A percentile compares a stretch with the other conserved stretches of the same genome.
phyloP scores from a whole-genome alignment of 2,797 vertebrate species.

The Sebastes cheni region DNA sequence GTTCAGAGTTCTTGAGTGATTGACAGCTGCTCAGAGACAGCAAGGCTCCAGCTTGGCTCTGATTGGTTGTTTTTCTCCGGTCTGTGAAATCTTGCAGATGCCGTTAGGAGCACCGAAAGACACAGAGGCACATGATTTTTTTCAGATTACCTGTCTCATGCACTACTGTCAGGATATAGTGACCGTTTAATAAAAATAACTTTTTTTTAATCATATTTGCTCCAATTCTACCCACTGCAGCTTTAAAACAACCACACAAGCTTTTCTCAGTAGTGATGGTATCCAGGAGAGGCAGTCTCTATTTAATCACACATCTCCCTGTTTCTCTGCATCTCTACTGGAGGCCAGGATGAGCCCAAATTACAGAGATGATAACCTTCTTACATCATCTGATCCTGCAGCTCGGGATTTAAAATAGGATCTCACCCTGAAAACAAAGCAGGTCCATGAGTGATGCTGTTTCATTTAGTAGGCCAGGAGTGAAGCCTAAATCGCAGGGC shows the following conservation, averaged over 20 bases:
- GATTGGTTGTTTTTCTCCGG: too few species aligned
- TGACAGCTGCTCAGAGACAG: too few species aligned
- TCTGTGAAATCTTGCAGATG: too few species aligned
- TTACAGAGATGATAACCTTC: constrained; percentile 13
- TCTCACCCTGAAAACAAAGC: background rate
- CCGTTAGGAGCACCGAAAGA: rapidly evolving
- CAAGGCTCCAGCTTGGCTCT: too few species aligned
- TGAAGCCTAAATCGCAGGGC: background rate
- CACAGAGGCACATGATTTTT: too few species aligned
- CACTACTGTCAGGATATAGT: too few species aligned
- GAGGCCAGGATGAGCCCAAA: background rate
- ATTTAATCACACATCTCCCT: background rate
- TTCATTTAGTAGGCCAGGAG: background rate
- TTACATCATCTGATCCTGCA: constrained; percentile 33
- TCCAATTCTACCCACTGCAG: too few species aligned
- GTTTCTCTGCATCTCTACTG: background rate
- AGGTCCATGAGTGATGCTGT: background rate
- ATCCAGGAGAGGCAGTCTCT: background rate
- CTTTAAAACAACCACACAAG: background rate
- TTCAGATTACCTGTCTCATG: too few species aligned
- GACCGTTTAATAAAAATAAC: too few species aligned
- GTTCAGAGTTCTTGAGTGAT: too few species aligned
- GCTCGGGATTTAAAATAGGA: constrained; percentile 14
- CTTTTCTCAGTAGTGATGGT: background rate
- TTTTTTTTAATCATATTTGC: too few species aligned